Conservation (phyloP, 2,888 invertebrate species). For the Idaea dimidiata region DNA sequence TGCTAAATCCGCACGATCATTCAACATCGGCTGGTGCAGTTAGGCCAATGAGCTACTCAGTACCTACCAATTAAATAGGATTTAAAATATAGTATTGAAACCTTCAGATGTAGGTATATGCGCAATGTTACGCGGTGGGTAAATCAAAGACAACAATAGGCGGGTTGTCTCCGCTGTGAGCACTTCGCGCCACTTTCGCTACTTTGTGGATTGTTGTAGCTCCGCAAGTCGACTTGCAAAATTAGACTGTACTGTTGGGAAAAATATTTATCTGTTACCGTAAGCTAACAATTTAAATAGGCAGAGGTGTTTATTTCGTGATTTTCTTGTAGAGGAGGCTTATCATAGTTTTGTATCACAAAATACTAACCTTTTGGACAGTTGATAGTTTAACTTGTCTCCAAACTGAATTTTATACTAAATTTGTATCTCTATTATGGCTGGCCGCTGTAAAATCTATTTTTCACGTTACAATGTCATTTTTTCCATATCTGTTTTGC, state of each 20-base stretch:
- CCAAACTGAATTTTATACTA: not conserved
- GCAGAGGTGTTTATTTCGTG: no score
- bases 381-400: not conserved
- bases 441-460: not conserved
- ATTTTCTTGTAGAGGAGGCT: no score
- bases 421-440: not conserved
- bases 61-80: not conserved
- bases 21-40: no score
- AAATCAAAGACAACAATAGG: conserved; percentile 73
- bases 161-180: conserved; percentile 63
- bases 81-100: not conserved
- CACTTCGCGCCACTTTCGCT: conserved; percentile 74
- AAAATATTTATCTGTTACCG: conserved; percentile 23
- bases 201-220: conserved; percentile 67
- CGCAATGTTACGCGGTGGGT: conserved; percentile 43
- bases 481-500: conserved; percentile 38
- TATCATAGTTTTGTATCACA: no score
- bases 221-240: conserved; percentile 50
- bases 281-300: no score
- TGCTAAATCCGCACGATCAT: no score
- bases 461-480: conserved; percentile 1
- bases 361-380: no score
- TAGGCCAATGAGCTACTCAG: no score
- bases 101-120: not conserved
- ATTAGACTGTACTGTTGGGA: conserved; percentile 59